A percentile compares a stretch with the other conserved stretches of the same genome.
These are phyloP conservation scores for Tupaia chinensis DNA, from an alignment of 2,113 vertebrate genomes.

Conservation along the genomic window DNA sequence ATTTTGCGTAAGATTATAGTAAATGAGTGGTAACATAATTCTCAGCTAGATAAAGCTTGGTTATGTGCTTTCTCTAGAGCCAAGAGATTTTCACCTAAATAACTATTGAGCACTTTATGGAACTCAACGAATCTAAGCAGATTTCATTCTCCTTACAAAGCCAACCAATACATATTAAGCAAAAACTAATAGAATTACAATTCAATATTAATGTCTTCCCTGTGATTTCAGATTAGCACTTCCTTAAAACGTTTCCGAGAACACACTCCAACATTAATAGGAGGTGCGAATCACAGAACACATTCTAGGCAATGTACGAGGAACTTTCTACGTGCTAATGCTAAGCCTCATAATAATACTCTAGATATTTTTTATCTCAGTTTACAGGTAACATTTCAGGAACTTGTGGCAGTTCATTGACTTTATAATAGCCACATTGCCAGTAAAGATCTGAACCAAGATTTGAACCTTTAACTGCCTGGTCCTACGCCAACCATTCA, in stretches of 20 bases:
- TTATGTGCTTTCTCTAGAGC: constrained; percentile 6
- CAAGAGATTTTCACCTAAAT: constrained; percentile 60
- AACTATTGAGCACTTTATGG: constrained; percentile 62
- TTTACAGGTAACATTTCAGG: constrained; percentile 40
- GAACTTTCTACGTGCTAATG: background rate
- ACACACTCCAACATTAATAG: background rate
- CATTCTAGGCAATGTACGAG: background rate
- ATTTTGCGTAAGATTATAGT: background rate
- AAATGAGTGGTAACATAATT: constrained; percentile 24
- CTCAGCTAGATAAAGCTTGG: background rate
- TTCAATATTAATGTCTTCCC: constrained; percentile 62
- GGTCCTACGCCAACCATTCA: background rate
- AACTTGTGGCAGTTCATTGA: background rate
- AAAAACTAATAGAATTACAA: constrained; percentile 69
- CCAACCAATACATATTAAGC: constrained; percentile 76
- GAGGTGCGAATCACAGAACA: background rate
- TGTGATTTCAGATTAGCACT: background rate
- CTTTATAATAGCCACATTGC: background rate
- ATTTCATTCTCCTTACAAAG: constrained; percentile 71
- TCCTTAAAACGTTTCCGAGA: constrained; percentile 22
- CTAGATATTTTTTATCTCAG: constrained; percentile 39
- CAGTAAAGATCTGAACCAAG: background rate
- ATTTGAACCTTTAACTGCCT: background rate
- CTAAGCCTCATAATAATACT: background rate
- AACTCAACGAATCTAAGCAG: constrained; percentile 68